Conservation (phyloP, 2,797 vertebrate genomes). For the Phalanger gymnotis region DNA sequence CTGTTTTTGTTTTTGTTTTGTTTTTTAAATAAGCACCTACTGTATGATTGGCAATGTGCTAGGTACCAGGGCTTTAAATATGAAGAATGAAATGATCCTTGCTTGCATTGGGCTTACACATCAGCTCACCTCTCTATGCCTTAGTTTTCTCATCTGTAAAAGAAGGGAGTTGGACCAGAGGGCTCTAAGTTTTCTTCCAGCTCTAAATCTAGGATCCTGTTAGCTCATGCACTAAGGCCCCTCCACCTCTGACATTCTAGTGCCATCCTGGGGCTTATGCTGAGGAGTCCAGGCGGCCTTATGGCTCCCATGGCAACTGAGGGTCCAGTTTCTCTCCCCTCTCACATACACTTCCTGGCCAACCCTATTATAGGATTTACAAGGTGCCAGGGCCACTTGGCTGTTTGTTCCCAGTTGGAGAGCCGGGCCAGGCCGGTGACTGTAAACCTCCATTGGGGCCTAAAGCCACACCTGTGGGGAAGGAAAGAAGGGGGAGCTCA, state of each 20-base stretch:
- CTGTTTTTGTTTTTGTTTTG: not conserved
- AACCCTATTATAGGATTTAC: slow-evolving; percentile 32
- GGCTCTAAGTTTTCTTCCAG: not conserved
- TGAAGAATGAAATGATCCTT: not conserved
- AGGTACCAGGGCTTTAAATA: not conserved
- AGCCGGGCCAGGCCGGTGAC: not conserved
- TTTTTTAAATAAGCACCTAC: not conserved
- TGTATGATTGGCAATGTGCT: not conserved
- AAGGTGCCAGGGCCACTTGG: slow-evolving; percentile 18
- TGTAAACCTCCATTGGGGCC: slow-evolving; percentile 46
- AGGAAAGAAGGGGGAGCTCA: slow-evolving; percentile 17
- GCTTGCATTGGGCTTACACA: not conserved
- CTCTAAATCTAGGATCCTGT: not conserved
- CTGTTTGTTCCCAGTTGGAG: slow-evolving; percentile 39
- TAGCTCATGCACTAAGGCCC: not conserved
- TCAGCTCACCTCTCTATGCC: not conserved
- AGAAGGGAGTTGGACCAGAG: not conserved
- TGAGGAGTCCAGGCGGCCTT: not conserved
- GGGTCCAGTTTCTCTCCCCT: not conserved
- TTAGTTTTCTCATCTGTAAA: not conserved
- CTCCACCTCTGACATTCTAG: not conserved
- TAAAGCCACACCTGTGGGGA: slow-evolving; percentile 71
- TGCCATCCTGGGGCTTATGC: not conserved
- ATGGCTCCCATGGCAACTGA: slow-evolving; percentile 57
- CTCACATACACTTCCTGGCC: not conserved